Conservation (phyloP, 37 sponge, comb jelly and placozoan genomes). For the Petrosia ficiformis region DNA sequence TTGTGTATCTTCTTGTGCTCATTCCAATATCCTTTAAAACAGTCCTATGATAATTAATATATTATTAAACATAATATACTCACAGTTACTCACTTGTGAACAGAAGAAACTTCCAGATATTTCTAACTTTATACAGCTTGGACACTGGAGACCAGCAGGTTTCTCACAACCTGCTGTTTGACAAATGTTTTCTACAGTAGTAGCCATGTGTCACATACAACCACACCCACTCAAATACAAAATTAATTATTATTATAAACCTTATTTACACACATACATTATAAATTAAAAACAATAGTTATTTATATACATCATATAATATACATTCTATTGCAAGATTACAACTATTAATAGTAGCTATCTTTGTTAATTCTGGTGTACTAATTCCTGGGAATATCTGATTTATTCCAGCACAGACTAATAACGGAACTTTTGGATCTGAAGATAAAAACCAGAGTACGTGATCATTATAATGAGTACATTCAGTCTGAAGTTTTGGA, state of each 20-base stretch:
- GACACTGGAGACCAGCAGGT: constrained; percentile 84
- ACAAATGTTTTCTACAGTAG: constrained; percentile 18
- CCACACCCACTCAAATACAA: not conserved
- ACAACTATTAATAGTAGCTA: not conserved
- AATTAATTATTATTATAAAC: not conserved
- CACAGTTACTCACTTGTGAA: constrained; percentile 59
- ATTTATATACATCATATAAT: not conserved
- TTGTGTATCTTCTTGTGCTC: constrained; percentile 80
- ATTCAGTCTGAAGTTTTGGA: no score
- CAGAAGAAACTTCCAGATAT: constrained; percentile 88
- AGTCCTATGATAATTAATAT: constrained; percentile 51
- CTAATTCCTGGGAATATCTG: no score
- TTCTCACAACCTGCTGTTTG: constrained; percentile 67
- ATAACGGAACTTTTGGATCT: no score
- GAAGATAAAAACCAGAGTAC: no score
- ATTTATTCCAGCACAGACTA: no score
- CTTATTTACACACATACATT: not conserved
- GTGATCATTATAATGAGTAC: no score
- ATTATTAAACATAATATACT: not conserved
- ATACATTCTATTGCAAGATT: not conserved
- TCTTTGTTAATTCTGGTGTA: not conserved
- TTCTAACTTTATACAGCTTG: constrained; percentile 81
- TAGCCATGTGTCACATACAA: constrained; percentile 20
- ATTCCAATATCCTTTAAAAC: constrained; percentile 89
- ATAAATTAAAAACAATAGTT: not conserved